Conservation (phyloP, 37 sponge, comb jelly and placozoan genomes). For the Axinella damicornis region DNA sequence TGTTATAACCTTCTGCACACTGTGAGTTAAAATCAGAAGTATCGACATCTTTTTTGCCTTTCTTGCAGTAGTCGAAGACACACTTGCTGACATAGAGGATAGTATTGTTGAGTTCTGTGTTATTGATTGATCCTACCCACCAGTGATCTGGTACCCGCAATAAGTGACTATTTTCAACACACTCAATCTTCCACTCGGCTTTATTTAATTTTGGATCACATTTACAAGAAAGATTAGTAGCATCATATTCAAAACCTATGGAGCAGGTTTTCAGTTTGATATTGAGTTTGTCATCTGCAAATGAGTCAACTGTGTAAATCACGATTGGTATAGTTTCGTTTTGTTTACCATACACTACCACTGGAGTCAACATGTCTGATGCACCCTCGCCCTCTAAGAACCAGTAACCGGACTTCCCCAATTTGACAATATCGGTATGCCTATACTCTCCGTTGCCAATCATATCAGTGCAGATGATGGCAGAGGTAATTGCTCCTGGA, state of each 20-base stretch:
- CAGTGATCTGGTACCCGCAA: background rate
- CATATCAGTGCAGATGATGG: too few relatives aligned
- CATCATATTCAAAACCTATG: slow-evolving; percentile 12
- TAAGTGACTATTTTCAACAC: background rate
- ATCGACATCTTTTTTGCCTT: background rate
- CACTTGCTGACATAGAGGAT: background rate
- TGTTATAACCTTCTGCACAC: slow-evolving; percentile 22
- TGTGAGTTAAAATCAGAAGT: slow-evolving; percentile 17
- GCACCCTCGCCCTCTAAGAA: background rate
- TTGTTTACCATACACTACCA: background rate
- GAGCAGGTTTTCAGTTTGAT: slow-evolving; percentile 36
- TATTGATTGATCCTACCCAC: slow-evolving; percentile 23
- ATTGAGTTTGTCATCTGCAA: background rate
- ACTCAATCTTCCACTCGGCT: background rate
- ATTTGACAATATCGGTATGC: too few relatives aligned
- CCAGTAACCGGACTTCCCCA: slow-evolving; percentile 11
- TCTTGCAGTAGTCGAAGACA: slow-evolving; percentile 25
- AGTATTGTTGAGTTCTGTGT: too few relatives aligned
- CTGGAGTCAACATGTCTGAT: too few relatives aligned
- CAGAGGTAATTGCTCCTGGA: background rate
- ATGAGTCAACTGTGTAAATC: background rate
- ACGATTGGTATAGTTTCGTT: background rate
- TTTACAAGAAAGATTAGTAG: background rate
- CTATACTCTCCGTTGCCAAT: too few relatives aligned
- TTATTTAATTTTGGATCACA: background rate